Conservation (phyloP, 2,113 vertebrate species). For the Regulus satrapa region DNA sequence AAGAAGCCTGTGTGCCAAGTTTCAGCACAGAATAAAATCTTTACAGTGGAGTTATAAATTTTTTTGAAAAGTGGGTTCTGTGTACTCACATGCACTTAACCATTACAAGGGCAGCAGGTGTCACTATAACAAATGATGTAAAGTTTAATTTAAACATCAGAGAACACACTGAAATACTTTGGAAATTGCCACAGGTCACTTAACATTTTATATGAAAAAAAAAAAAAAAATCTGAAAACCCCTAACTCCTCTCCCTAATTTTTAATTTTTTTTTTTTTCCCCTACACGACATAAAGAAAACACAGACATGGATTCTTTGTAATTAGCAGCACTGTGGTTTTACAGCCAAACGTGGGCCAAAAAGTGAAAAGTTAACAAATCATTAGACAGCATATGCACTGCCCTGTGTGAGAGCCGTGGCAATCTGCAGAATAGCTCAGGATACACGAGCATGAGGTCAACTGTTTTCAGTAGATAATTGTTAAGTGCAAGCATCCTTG, state of each 20-base stretch:
- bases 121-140: slow-evolving; percentile 59
- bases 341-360: slow-evolving; percentile 1
- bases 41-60: slow-evolving; percentile 51
- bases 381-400: slow-evolving; percentile 6
- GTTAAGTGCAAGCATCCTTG: slow-evolving; percentile 21
- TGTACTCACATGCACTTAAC: slow-evolving; percentile 21
- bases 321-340: slow-evolving; percentile 46
- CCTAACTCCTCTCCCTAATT: not conserved
- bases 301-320: slow-evolving; percentile 39
- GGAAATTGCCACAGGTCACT: slow-evolving; percentile 53
- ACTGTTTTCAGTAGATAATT: slow-evolving; percentile 65
- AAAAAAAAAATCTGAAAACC: not conserved
- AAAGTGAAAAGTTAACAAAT: slow-evolving; percentile 47
- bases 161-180: slow-evolving; percentile 51
- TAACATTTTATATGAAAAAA: slow-evolving; percentile 7
- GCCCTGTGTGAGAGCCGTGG: not conserved
- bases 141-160: slow-evolving; percentile 61
- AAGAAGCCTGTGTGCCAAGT: slow-evolving; percentile 2
- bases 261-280: not conserved
- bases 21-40: slow-evolving; percentile 32
- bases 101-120: slow-evolving; percentile 54
- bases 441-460: slow-evolving; percentile 48
- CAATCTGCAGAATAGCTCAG: slow-evolving; percentile 35
- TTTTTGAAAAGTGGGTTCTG: slow-evolving; percentile 34
- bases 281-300: slow-evolving; percentile 19